Conservation (phyloP, 64 coral and sea anemone species). For the Orbicella faveolata region DNA sequence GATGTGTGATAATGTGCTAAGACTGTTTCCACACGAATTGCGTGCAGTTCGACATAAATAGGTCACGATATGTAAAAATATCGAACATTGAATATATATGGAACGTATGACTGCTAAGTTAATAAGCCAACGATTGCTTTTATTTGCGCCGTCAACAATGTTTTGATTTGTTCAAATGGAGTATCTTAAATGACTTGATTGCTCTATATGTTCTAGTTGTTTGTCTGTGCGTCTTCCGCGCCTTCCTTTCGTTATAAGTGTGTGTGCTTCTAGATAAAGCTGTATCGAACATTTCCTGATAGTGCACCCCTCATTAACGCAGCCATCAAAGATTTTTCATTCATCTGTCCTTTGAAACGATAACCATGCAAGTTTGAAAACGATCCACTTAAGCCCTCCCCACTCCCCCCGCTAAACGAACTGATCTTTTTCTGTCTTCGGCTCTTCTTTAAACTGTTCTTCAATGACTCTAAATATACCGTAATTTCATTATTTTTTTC, state of each 20-base stretch:
- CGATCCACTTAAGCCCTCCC: not conserved
- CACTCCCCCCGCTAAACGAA: not conserved
- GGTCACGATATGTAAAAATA: conserved; percentile 20
- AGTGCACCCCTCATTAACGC: not conserved
- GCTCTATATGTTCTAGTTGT: not conserved
- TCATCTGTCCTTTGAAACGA: not conserved
- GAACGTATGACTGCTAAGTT: not conserved
- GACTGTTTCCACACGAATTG: not conserved
- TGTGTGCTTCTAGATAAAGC: not conserved
- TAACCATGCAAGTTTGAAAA: not conserved
- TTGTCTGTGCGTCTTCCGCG: not conserved
- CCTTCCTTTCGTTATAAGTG: not conserved
- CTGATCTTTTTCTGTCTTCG: not conserved
- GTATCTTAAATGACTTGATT: conserved; percentile 12
- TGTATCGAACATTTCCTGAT: not conserved
- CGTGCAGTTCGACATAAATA: not conserved
- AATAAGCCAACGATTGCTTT: not conserved
- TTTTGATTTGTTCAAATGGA: conserved; percentile 11
- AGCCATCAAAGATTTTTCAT: not conserved
- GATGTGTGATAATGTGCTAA: not conserved
- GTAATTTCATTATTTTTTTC: not conserved
- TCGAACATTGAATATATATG: not conserved
- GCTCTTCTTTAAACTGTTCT: not conserved
- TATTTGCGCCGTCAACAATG: not conserved
- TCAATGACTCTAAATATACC: not conserved